Evolutionary conservation across 2,888 invertebrate species (phyloP).

Genomic region (Nomada fabriciana): DNA sequence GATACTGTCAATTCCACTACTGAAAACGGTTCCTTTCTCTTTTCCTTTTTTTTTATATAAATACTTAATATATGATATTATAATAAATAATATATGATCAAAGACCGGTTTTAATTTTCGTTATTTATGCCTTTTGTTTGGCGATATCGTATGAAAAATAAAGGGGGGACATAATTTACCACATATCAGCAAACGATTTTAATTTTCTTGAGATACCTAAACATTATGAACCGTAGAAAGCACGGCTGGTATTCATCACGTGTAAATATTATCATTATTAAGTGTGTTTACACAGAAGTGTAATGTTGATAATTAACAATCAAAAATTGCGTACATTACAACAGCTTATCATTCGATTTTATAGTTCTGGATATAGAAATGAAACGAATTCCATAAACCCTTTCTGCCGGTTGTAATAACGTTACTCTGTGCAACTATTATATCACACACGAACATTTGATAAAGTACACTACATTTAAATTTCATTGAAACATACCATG

Average conservation of each 20-base stretch:
- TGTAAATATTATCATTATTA: neutral
- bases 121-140: neutral
- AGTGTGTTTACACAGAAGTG: neutral
- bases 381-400: too few relatives aligned
- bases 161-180: neutral
- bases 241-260: neutral
- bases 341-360: neutral
- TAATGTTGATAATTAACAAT: neutral
- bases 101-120: neutral
- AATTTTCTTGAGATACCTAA: neutral
- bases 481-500: constrained; percentile 72
- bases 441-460: neutral
- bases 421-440: neutral
- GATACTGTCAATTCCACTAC: too few relatives aligned
- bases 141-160: neutral
- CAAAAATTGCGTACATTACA: too few relatives aligned
- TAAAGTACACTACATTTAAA: neutral
- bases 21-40: too few relatives aligned
- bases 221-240: neutral
- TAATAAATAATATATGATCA: neutral
- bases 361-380: too few relatives aligned
- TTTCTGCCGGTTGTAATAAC: too few relatives aligned
- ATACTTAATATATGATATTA: neutral
- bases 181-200: neutral
- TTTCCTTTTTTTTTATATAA: too few relatives aligned